Conservation (phyloP, 2,113 vertebrate species). For the Labeo catla region DNA sequence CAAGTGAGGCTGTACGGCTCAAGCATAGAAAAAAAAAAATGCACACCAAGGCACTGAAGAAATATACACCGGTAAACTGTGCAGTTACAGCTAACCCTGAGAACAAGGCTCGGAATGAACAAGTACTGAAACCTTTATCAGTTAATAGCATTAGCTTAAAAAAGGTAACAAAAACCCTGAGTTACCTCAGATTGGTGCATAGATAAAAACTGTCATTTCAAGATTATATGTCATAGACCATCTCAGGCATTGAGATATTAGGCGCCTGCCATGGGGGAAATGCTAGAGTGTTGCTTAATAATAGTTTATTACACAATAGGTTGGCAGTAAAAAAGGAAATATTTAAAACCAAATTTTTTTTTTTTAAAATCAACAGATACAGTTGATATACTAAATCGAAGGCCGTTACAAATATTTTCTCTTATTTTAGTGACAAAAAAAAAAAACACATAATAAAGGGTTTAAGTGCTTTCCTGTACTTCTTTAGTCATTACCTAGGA, state of each 20-base stretch:
- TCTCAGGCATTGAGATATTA: not conserved
- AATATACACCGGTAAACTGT: constrained; percentile 15
- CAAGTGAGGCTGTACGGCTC: not conserved
- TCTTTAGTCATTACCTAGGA: constrained; percentile 37
- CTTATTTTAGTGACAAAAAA: constrained; percentile 14
- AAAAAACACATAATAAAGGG: not conserved
- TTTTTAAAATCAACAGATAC: not conserved
- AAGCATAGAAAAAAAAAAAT: not conserved
- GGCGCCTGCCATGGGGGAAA: constrained; percentile 2
- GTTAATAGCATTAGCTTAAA: constrained; percentile 27
- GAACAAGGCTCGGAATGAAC: constrained; percentile 14
- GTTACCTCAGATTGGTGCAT: constrained; percentile 26
- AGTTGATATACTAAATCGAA: not conserved
- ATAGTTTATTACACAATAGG: constrained; percentile 13
- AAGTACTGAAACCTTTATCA: not conserved
- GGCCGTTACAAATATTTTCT: constrained; percentile 8
- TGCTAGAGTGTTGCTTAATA: constrained; percentile 20
- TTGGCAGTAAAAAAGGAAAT: not conserved
- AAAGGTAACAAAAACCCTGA: constrained; percentile 22
- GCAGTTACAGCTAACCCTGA: constrained; percentile 52
- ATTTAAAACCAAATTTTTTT: not conserved
- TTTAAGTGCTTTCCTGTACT: constrained; percentile 55
- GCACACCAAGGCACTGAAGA: not conserved
- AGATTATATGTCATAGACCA: not conserved
- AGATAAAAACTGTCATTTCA: constrained; percentile 16